phyloP scores from a whole-genome alignment of 2,888 invertebrate genomes.

The Argyra leucocephala region DNA sequence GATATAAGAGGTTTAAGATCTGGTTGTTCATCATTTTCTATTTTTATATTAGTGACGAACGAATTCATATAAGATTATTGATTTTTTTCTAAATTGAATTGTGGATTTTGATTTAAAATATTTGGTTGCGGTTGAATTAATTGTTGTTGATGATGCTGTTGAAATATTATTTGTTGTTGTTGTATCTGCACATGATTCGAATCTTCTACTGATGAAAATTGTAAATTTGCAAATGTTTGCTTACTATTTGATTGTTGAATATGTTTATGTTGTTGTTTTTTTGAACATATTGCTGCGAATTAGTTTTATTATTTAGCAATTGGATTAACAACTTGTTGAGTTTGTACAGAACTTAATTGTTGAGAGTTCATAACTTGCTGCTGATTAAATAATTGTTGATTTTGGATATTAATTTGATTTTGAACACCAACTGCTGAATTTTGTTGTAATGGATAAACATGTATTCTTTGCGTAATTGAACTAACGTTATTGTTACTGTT shows the following conservation, averaged over 20 bases:
- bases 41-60: slow-evolving; percentile 26
- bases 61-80: slow-evolving; percentile 31
- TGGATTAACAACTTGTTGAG: not conserved
- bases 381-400: slow-evolving; percentile 29
- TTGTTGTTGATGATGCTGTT: slow-evolving; percentile 16
- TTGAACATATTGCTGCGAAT: not conserved
- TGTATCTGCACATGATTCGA: slow-evolving; percentile 8
- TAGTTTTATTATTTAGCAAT: not conserved
- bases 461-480: slow-evolving; percentile 33
- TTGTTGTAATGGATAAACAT: slow-evolving; percentile 40
- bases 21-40: slow-evolving; percentile 18
- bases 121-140: not conserved
- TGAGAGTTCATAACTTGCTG: slow-evolving; percentile 19
- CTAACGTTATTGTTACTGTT: too few relatives aligned
- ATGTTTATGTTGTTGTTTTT: not conserved
- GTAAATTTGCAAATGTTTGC: not conserved
- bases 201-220: slow-evolving; percentile 14
- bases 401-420: slow-evolving; percentile 16
- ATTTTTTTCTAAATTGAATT: slow-evolving; percentile 7
- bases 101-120: not conserved
- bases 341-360: not conserved
- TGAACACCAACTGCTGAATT: slow-evolving; percentile 20
- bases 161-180: slow-evolving; percentile 19
- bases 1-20: slow-evolving; percentile 27
- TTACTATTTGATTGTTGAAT: not conserved